Percentiles rank a stretch among this genome's conserved stretches.
Evolutionary conservation across 2,888 invertebrate genomes (phyloP).

Genomic region (Cheilosia variabilis): DNA sequence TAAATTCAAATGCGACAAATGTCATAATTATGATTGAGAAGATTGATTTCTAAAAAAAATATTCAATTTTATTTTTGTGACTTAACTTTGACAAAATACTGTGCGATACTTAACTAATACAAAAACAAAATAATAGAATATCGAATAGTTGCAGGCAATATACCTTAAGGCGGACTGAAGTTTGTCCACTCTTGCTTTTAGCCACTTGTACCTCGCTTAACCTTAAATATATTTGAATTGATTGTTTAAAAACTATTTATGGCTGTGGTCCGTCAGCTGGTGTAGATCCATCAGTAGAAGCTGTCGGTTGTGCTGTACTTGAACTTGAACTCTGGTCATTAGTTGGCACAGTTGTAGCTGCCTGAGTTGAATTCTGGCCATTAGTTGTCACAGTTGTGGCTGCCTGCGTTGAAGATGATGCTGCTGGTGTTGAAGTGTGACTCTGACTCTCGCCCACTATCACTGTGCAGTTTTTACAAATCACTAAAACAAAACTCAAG

Average conservation of each 20-base stretch:
- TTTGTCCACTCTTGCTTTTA: no score
- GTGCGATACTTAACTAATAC: no score
- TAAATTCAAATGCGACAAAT: no score
- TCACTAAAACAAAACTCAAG: conserved; percentile 71
- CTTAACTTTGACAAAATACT: no score
- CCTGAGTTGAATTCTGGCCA: background rate
- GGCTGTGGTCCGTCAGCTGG: background rate
- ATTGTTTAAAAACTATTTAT: background rate
- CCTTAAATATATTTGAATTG: background rate
- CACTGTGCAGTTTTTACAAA: conserved; percentile 79
- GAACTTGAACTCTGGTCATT: background rate
- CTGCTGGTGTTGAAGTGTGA: background rate
- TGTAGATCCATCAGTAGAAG: background rate
- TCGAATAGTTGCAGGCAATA: no score
- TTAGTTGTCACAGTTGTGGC: background rate
- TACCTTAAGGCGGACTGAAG: no score
- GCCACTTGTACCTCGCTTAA: no score
- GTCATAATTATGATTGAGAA: no score
- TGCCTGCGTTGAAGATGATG: background rate
- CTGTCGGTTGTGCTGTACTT: background rate
- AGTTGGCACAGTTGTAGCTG: no score
- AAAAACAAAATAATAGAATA: no score
- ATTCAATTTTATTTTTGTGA: no score
- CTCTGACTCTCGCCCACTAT: conserved; percentile 61
- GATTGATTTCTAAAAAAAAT: no score